phyloP scores from a whole-genome alignment of 1,140 invertebrate genomes.

The Drosophila pectinifera region DNA sequence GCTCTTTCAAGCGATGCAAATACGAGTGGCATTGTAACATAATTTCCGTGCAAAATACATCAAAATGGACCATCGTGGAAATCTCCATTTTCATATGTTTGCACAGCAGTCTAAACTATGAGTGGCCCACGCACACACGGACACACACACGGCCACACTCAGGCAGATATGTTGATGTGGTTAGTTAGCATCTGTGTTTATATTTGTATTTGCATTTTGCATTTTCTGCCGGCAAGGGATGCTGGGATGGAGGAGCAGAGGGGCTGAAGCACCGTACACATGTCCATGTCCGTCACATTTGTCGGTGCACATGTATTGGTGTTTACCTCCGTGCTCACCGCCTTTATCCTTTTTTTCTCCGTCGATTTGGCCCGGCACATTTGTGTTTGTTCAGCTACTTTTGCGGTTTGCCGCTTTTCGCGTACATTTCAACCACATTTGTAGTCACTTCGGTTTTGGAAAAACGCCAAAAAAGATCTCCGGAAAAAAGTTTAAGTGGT shows the following conservation, averaged over 20 bases:
- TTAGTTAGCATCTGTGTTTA: slow-evolving; percentile 83
- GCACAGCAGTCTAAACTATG: slow-evolving; percentile 38
- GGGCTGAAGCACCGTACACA: slow-evolving; percentile 25
- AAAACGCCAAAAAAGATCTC: slow-evolving; percentile 53
- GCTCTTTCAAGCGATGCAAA: slow-evolving; percentile 26
- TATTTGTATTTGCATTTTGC: slow-evolving; percentile 78
- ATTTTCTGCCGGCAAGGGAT: slow-evolving; percentile 41
- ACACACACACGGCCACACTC: neutral
- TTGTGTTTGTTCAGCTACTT: slow-evolving; percentile 81
- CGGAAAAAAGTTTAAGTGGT: slow-evolving; percentile 26
- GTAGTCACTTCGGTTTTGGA: slow-evolving; percentile 75
- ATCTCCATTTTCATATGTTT: slow-evolving; percentile 65
- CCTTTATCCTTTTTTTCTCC: slow-evolving; percentile 42
- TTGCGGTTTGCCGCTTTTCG: slow-evolving; percentile 81
- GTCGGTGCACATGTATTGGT: slow-evolving; percentile 43
- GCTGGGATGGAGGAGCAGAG: too few relatives aligned
- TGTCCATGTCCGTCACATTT: slow-evolving; percentile 66
- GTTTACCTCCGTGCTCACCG: slow-evolving; percentile 48
- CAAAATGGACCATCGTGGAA: slow-evolving; percentile 67
- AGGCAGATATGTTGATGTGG: slow-evolving; percentile 59
- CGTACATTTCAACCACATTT: slow-evolving; percentile 80
- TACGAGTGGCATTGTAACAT: slow-evolving; percentile 76
- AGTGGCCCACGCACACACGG: slow-evolving; percentile 16
- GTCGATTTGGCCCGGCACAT: slow-evolving; percentile 74
- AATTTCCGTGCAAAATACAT: slow-evolving; percentile 79